These are phyloP conservation scores for Tethya wilhelma DNA, from an alignment of 37 sponge, comb jelly and placozoan species.

Conservation along the genomic window DNA sequence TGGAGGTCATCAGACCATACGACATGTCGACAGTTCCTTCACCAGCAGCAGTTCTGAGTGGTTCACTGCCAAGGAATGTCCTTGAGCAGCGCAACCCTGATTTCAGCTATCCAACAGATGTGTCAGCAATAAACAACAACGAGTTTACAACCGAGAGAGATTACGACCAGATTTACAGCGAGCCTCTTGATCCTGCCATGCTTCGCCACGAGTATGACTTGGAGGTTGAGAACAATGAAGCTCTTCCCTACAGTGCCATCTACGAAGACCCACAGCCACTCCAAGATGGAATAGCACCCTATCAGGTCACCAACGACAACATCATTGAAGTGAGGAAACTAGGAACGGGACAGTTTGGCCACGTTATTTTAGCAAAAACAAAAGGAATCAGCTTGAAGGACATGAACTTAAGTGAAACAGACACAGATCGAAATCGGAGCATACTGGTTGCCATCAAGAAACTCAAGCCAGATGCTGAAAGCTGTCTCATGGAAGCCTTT, in stretches of 20 bases:
- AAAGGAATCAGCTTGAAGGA: conserved; percentile 53
- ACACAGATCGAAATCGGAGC: conserved; percentile 38
- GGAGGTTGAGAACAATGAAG: neutral
- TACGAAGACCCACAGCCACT: conserved; percentile 62
- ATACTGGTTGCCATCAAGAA: conserved; percentile 80
- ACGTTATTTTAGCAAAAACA: conserved; percentile 70
- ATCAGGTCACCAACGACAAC: conserved; percentile 40
- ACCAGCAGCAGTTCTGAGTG: conserved; percentile 59
- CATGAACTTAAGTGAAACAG: conserved; percentile 51
- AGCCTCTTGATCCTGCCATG: conserved; percentile 59
- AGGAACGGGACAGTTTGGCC: conserved; percentile 82
- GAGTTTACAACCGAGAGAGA: conserved; percentile 41
- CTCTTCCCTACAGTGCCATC: conserved; percentile 69
- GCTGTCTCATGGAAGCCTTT: conserved; percentile 63
- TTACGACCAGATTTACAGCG: conserved; percentile 2
- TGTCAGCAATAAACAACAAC: too few species aligned
- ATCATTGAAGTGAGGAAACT: conserved; percentile 58
- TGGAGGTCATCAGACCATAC: neutral
- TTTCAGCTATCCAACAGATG: conserved; percentile 52
- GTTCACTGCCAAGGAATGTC: conserved; percentile 36
- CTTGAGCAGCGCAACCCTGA: conserved; percentile 39
- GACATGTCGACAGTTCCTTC: conserved; percentile 51
- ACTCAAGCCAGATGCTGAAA: conserved; percentile 65
- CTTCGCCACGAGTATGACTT: conserved; percentile 35
- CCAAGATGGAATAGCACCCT: neutral